Evolutionary conservation across 2,113 vertebrate genomes (phyloP), one percentile per base, ranked within the genome.

Genomic region (Onychorhynchus coronatus): DNA sequence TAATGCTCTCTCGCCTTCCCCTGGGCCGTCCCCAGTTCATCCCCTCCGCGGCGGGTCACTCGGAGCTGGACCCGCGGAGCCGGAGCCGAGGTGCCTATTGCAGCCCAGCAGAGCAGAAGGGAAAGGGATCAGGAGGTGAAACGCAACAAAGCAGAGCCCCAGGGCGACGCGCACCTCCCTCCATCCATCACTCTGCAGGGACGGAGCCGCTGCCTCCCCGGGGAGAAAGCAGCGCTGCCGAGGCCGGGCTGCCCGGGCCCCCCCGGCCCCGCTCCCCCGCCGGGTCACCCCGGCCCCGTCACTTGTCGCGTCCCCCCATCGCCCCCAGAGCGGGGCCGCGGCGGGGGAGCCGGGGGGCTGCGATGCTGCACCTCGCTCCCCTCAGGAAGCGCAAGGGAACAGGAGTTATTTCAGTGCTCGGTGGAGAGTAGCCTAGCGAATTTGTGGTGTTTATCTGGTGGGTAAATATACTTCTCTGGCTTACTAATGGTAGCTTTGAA

Each of bases 121-220:
- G 87, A 95, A 95, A 95, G 89, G 95, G 94, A 97, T 96, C 92
- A 97, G 88, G 87, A 95, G 94, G 92, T 95, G 96, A 95, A 94
- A 68, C 11, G 37, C 63, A 70, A 88, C 89, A 93, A 95, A 93
- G 92, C 50, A n/a, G 35, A 94, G 85, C 62, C 83, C 84, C 80
- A 37, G 76, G 75, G 46, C 67, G 16, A 11, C 20, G 67, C 58
- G 49, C 84, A 89, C 71, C 71, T 90, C 88, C 74, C 52, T 94
- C 91, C 67, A 65, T 93, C 86, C 76, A 88, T 94, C 95, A 92
- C 59, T 55, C 62, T 44, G 4, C 14, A 19, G 59, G 65, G 53
- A 85, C 22, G 62, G 70, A 65, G 74, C 47, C 20, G 18, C 6
- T 49, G 76, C 42, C 67, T 50, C 63, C 33, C 67, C n/a, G 20